Evolutionary conservation across 53 echinoderm and acorn worm species (phyloP).

Genomic region (Holothuria scabra): DNA sequence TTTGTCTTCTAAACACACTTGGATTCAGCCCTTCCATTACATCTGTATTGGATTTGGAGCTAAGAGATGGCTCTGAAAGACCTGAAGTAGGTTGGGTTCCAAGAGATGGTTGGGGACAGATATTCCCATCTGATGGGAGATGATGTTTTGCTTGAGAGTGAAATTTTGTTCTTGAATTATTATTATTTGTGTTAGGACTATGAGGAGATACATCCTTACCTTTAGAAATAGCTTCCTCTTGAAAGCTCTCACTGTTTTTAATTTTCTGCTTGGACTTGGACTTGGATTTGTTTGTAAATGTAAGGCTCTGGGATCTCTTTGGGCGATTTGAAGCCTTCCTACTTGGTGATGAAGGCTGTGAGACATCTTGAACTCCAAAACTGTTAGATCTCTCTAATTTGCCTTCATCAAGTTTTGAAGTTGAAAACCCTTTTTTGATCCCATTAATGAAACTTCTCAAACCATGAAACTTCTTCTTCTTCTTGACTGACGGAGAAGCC

Average conservation of each 20-base stretch:
- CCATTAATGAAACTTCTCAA: slow-evolving; percentile 31
- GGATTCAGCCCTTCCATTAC: neutral
- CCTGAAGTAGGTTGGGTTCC: no score
- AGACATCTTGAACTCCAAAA: neutral
- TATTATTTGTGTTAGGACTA: slow-evolving; percentile 37
- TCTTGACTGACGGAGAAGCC: neutral
- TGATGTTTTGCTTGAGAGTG: no score
- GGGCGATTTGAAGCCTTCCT: slow-evolving; percentile 2
- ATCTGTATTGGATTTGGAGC: no score
- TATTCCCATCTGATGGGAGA: no score
- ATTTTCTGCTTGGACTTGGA: neutral
- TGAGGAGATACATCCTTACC: neutral
- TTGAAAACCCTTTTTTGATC: slow-evolving; percentile 25
- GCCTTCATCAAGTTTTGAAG: slow-evolving; percentile 22
- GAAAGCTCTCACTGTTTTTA: slow-evolving; percentile 24
- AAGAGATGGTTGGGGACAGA: no score
- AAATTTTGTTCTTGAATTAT: slow-evolving; percentile 14
- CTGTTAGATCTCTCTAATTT: slow-evolving; percentile 38
- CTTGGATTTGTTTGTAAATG: slow-evolving; percentile 31
- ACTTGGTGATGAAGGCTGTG: neutral
- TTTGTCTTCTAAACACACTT: neutral
- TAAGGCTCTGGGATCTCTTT: slow-evolving; percentile 35
- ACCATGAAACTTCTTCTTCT: slow-evolving; percentile 25
- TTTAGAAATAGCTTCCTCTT: neutral
- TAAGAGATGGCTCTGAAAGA: no score